phyloP scores from a whole-genome alignment of 2,888 invertebrate species.

The Mesoligia furuncula region DNA sequence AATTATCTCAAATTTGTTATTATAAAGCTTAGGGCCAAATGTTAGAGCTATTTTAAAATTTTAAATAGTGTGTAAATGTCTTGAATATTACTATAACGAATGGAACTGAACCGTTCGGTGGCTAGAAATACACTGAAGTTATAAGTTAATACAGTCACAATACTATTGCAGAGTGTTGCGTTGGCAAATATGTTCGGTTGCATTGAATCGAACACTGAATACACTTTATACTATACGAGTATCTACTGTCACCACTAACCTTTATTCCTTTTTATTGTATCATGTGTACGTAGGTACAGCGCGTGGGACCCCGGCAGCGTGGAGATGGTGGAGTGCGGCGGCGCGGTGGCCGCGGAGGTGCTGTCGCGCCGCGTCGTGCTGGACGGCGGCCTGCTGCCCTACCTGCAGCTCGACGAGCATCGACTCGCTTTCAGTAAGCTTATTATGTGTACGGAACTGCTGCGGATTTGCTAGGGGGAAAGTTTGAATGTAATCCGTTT shows the following conservation, averaged over 20 bases:
- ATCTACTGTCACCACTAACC: rapidly evolving
- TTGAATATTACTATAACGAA: no score
- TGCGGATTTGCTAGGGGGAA: not conserved
- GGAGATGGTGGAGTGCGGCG: slow-evolving; percentile 86
- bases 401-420: slow-evolving; percentile 84
- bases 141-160: not conserved
- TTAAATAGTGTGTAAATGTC: not conserved
- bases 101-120: no score
- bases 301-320: slow-evolving; percentile 86
- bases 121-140: not conserved
- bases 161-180: not conserved
- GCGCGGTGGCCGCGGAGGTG: slow-evolving; percentile 81
- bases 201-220: not conserved
- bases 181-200: not conserved
- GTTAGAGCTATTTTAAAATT: not conserved
- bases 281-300: slow-evolving; percentile 79
- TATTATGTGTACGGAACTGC: not conserved
- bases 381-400: slow-evolving; percentile 81
- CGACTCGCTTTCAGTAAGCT: slow-evolving; percentile 86
- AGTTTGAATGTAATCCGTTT: not conserved
- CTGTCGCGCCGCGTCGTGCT: slow-evolving; percentile 78
- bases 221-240: not conserved
- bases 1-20: no score
- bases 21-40: no score
- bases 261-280: not conserved